phyloP scores from a whole-genome alignment of 2,797 vertebrate species.

The Bradypus variegatus region DNA sequence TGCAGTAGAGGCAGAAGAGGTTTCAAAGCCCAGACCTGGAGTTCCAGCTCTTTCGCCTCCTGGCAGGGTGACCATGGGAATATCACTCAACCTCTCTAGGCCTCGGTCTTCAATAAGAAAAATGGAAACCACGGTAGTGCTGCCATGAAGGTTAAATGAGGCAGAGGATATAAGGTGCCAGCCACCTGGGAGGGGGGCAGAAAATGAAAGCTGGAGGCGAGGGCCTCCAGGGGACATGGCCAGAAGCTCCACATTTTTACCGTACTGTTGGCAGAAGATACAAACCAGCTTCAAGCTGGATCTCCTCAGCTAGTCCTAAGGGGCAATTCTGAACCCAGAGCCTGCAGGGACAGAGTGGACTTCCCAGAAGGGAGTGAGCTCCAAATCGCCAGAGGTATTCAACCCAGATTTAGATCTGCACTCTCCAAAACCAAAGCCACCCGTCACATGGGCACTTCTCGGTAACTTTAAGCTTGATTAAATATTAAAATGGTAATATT shows the following conservation, averaged over 20 bases:
- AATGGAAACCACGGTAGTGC: neutral
- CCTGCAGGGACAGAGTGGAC: neutral
- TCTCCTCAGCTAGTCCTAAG: neutral
- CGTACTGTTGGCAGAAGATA: neutral
- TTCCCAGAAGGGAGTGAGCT: neutral
- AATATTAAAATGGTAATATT: neutral
- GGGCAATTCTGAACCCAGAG: neutral
- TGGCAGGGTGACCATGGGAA: neutral
- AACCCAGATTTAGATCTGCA: neutral
- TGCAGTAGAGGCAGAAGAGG: neutral
- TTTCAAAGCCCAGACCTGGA: neutral
- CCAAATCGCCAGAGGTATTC: neutral
- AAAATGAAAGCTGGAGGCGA: neutral
- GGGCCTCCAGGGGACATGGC: neutral
- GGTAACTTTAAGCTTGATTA: neutral
- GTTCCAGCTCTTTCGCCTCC: neutral
- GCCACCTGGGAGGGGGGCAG: neutral
- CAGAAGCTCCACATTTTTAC: fast-evolving
- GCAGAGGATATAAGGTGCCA: fast-evolving
- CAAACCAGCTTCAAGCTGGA: neutral
- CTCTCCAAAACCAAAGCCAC: fast-evolving
- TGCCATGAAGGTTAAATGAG: neutral
- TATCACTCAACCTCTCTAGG: neutral
- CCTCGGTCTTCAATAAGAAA: neutral
- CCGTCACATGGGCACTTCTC: fast-evolving